A percentile compares a stretch with the other conserved stretches of the same genome.
Evolutionary conservation across 2,113 vertebrate genomes (phyloP).

Genomic region (Pterocles gutturalis): DNA sequence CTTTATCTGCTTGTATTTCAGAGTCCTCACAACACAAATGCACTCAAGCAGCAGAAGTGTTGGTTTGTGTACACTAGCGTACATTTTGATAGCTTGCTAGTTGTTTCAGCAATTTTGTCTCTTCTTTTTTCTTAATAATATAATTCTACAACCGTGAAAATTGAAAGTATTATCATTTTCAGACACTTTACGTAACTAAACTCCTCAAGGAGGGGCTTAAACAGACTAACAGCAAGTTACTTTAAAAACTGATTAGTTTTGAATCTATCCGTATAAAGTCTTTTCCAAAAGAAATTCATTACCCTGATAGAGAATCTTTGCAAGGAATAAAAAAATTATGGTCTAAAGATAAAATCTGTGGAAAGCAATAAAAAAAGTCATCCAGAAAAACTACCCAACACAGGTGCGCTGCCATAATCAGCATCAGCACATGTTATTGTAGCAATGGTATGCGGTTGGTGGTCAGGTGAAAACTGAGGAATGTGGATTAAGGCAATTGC

Average conservation of each 20-base stretch:
- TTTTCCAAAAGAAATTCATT: neutral
- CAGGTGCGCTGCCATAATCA: neutral
- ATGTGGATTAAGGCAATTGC: conserved; percentile 16
- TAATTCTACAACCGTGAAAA: neutral
- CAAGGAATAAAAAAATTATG: neutral
- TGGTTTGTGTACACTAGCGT: neutral
- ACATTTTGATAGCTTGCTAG: neutral
- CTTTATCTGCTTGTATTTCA: neutral
- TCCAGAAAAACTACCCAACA: neutral
- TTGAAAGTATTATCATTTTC: neutral
- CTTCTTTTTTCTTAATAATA: neutral
- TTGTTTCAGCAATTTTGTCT: neutral
- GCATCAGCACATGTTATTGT: neutral
- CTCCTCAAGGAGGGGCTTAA: neutral
- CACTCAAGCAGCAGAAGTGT: neutral
- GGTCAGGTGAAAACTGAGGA: conserved; percentile 12
- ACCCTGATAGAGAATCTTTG: neutral
- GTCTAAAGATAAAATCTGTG: neutral
- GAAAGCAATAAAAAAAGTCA: neutral
- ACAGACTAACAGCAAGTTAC: neutral
- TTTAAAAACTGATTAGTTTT: neutral
- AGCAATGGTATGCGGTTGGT: neutral
- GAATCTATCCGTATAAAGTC: neutral
- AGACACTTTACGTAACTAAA: neutral
- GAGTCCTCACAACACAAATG: neutral